Evolutionary conservation across 1,140 invertebrate species (phyloP).

Genomic region (Batillaria attramentaria): DNA sequence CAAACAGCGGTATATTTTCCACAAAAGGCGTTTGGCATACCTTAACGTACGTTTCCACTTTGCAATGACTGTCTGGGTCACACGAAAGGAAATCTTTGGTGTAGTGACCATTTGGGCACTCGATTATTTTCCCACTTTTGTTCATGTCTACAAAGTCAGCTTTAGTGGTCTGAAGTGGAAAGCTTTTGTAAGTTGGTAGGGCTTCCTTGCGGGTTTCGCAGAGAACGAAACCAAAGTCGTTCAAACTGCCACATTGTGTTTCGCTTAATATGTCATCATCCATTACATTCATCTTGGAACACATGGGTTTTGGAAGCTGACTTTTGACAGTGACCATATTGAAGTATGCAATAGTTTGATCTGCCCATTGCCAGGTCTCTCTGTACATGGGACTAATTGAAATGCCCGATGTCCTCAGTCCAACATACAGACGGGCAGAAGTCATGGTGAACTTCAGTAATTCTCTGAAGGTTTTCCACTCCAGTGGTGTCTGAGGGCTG

Average conservation of each 20-base stretch:
- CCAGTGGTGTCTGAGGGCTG: background rate
- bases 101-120: conserved; percentile 12
- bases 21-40: background rate
- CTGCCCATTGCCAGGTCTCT: conserved; percentile 16
- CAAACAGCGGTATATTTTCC: conserved; percentile 1
- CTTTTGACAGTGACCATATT: no score
- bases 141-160: no score
- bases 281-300: no score
- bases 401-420: conserved; percentile 10
- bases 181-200: no score
- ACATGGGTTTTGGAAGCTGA: no score
- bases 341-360: conserved; percentile 13
- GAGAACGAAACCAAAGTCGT: no score
- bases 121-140: no score
- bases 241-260: no score
- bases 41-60: background rate
- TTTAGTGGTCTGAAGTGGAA: no score
- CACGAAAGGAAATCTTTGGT: conserved; percentile 10
- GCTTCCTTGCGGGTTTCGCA: no score
- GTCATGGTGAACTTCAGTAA: background rate
- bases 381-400: conserved; percentile 1
- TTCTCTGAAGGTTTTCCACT: conserved; percentile 15
- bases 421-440: background rate
- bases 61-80: conserved; percentile 18
- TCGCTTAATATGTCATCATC: no score